These are phyloP conservation scores for Mormyrops boulengeri DNA, from an alignment of 2,797 vertebrate species.

Conservation along the genomic window DNA sequence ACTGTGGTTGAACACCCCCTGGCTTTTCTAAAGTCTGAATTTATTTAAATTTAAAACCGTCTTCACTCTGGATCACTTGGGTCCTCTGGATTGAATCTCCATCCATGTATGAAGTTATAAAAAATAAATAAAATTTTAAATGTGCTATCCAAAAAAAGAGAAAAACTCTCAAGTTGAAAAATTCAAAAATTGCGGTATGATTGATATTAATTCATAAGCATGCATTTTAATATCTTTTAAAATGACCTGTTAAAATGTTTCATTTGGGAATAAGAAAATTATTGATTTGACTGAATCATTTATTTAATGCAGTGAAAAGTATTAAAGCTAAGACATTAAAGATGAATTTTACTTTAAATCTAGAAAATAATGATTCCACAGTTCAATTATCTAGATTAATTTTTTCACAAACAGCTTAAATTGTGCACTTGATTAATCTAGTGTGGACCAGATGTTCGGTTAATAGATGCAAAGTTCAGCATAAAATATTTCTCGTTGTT, in stretches of 20 bases:
- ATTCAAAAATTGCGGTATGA: not conserved
- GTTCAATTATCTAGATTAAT: constrained; percentile 10
- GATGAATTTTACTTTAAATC: constrained; percentile 1
- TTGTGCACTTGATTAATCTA: not conserved
- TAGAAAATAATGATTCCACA: not conserved
- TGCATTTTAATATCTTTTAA: not conserved
- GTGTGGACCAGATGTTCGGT: constrained; percentile 17
- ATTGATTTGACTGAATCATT: not conserved
- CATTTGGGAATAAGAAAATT: not conserved
- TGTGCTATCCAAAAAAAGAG: not conserved
- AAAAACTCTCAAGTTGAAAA: not conserved
- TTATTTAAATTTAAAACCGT: not conserved
- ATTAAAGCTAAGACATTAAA: not conserved
- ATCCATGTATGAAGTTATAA: not conserved
- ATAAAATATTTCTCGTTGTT: not conserved
- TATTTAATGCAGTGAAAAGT: not conserved
- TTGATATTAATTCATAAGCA: not conserved
- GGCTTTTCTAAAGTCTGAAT: not conserved
- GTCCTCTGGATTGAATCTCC: not conserved
- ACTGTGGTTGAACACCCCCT: not conserved
- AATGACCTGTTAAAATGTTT: not conserved
- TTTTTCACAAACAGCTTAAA: not conserved
- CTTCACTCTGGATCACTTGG: not conserved
- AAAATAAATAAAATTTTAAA: constrained; percentile 1
- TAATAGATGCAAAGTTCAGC: constrained; percentile 9